Evolutionary conservation across 2,888 invertebrate species (phyloP).

Genomic region (Eupithecia inturbata): DNA sequence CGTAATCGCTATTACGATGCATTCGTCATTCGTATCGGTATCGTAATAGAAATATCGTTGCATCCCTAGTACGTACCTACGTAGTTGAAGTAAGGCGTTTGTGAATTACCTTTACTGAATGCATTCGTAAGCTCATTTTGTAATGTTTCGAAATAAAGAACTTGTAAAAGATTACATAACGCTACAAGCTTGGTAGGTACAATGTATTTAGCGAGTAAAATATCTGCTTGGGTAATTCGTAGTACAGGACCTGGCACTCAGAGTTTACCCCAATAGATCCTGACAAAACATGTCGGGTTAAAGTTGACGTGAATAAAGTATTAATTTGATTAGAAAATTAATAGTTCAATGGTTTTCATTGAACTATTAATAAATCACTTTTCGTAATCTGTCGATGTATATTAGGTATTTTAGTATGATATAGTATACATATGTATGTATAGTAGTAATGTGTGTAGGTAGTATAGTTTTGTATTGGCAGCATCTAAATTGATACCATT

Average conservation of each 20-base stretch:
- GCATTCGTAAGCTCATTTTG: slow-evolving; percentile 9
- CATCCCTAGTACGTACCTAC: too few relatives aligned
- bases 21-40: too few relatives aligned
- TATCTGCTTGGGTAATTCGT: not conserved
- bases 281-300: not conserved
- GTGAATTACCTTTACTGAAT: slow-evolving; percentile 23
- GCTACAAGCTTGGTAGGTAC: not conserved
- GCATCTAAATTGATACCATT: too few relatives aligned
- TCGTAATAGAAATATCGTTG: too few relatives aligned
- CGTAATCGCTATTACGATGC: too few relatives aligned
- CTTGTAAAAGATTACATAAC: too few relatives aligned
- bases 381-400: not conserved
- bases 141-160: not conserved
- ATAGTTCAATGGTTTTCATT: too few relatives aligned
- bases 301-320: not conserved
- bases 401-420: too few relatives aligned
- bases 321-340: too few relatives aligned
- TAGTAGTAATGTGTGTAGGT: too few relatives aligned
- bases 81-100: slow-evolving; percentile 15
- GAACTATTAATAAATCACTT: not conserved
- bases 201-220: not conserved
- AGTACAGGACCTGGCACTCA: not conserved
- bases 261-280: not conserved
- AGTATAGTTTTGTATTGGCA: too few relatives aligned
- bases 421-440: too few relatives aligned